phyloP scores from a whole-genome alignment of 2,888 invertebrate genomes.

The Caenorhabditis panamensis region DNA sequence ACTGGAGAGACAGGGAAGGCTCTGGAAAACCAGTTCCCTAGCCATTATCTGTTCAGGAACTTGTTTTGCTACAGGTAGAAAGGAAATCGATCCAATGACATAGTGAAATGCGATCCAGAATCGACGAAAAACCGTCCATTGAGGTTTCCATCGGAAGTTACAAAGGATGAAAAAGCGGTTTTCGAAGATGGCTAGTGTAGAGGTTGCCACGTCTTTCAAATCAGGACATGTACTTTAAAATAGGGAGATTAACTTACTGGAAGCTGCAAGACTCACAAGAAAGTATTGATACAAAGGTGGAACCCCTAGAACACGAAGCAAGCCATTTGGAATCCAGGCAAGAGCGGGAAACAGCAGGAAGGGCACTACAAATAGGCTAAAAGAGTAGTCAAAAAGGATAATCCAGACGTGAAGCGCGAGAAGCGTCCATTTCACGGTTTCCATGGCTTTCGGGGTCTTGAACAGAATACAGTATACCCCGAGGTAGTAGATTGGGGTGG shows the following conservation, averaged over 20 bases:
- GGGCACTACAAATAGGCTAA: neutral
- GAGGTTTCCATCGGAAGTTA: neutral
- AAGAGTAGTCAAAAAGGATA: neutral
- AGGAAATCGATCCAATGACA: neutral
- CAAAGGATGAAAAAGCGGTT: slow-evolving; percentile 7
- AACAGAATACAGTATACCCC: slow-evolving; percentile 30
- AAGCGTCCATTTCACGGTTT: slow-evolving; percentile 20
- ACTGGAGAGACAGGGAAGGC: too few species aligned
- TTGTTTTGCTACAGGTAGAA: too few species aligned
- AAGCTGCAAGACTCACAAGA: too few species aligned
- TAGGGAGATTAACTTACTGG: too few species aligned
- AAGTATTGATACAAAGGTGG: too few species aligned
- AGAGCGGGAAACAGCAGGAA: too few species aligned
- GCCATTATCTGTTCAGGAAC: too few species aligned
- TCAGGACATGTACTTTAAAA: too few species aligned
- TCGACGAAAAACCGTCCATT: neutral
- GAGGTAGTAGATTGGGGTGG: slow-evolving; percentile 19
- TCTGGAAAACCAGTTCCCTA: too few species aligned
- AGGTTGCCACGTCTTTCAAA: neutral
- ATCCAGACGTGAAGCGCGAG: slow-evolving; percentile 16
- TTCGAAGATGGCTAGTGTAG: neutral
- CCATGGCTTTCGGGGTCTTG: slow-evolving; percentile 32
- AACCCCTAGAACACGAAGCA: too few species aligned
- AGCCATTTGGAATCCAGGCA: too few species aligned
- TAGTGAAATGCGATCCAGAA: neutral